Evolutionary conservation across 2,797 vertebrate genomes (phyloP), one percentile per base, ranked within the genome.

Genomic region (Brachyalestes nurse): DNA sequence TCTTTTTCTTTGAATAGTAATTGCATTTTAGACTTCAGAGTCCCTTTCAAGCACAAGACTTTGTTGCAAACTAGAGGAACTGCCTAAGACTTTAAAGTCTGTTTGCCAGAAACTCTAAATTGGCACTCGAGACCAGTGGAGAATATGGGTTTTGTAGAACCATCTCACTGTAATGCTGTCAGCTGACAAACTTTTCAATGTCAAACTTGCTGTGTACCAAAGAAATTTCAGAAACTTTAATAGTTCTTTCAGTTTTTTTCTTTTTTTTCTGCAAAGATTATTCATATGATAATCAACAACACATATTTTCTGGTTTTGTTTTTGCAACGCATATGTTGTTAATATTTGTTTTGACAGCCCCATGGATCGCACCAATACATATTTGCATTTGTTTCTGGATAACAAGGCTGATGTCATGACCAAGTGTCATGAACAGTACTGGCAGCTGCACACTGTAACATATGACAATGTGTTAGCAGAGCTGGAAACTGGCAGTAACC

Each of bases 1-100:
- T 65, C 19, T 64, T 62, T 28, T 65, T 34, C 21, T 67, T 67
- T 62, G 14, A 47, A 10, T 69, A 47, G 21, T 21, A 23, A 45
- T 69, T 47, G 19, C 8, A 13, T 47, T 69, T 69, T 9, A n/a
- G 42, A 69, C 42, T 69, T 23, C 65, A 69, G 65, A 69, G 65
- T n/a, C 38, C 19, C 7, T 42, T 66, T 64, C 62, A 16, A 65
- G 4, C 62, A 34, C 16, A 65, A 19, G 34, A 16, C 62, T 65
- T 65, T 65, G 13, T 8, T 65, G 16, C 14, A 14, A 66, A 66
- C 1, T 19, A 66, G 34, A 34, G 47, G 10, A 21, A 45, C 3
- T 45, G 42, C 40, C 9, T 67, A 12, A n/a, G 13, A 12, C 28
- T 67, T 21, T 17, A 47, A 47, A 47, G 12, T 21, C 49, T 23